Percentiles rank a stretch among this genome's conserved stretches.
Evolutionary conservation across 2,888 invertebrate species (phyloP).

Genomic region (Drosophila siamana): DNA sequence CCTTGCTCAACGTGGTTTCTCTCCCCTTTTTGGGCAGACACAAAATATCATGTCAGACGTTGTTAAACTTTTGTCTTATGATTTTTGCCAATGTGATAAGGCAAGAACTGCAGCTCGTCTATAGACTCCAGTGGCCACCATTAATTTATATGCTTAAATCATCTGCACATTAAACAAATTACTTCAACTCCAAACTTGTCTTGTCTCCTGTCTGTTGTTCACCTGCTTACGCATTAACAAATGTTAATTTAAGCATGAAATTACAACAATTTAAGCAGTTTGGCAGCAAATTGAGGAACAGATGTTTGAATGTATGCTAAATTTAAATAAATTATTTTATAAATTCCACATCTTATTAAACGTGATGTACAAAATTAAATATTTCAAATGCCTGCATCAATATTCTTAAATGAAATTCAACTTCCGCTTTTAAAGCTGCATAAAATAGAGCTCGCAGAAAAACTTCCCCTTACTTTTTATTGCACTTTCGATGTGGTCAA

Average conservation of each 20-base stretch:
- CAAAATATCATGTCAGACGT: slow-evolving; percentile 74
- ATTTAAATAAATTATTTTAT: slow-evolving; percentile 23
- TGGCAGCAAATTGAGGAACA: slow-evolving; percentile 34
- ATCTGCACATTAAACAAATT: slow-evolving; percentile 48
- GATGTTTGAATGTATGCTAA: slow-evolving; percentile 36
- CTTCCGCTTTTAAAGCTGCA: background rate
- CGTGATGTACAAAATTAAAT: too few species aligned
- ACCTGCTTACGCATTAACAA: slow-evolving; percentile 68
- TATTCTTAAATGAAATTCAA: background rate
- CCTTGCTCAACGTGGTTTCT: too few species aligned
- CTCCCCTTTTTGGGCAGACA: slow-evolving; percentile 6
- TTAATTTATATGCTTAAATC: slow-evolving; percentile 51
- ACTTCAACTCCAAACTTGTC: slow-evolving; percentile 17
- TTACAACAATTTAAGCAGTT: slow-evolving; percentile 73
- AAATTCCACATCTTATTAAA: too few species aligned
- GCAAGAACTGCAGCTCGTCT: slow-evolving; percentile 16
- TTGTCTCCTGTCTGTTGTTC: background rate
- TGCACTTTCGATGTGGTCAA: slow-evolving; percentile 10
- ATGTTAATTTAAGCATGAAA: slow-evolving; percentile 83
- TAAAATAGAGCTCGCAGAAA: background rate
- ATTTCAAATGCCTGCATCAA: too few species aligned
- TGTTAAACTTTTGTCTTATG: slow-evolving; percentile 75
- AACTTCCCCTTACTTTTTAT: background rate
- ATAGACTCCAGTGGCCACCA: slow-evolving; percentile 15
- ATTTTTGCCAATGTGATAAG: slow-evolving; percentile 76